Evolutionary conservation across 2,797 vertebrate genomes (phyloP), one percentile per base, ranked within the genome.

Genomic region (Crax fasciolata): DNA sequence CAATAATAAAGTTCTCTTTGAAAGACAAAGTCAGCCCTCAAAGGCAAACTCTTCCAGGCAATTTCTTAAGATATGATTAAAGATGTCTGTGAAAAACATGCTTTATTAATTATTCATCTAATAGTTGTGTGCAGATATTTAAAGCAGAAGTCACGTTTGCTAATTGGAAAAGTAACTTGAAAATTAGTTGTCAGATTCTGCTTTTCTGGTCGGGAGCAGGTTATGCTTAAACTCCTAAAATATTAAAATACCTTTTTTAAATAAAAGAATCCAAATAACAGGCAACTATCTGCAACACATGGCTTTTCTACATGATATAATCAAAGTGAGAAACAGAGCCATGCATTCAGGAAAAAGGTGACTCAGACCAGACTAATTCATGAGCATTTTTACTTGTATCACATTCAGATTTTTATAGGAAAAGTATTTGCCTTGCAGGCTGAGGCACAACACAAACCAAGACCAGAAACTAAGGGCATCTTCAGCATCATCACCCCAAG

Each of bases 71-170:
- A 21, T 72, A 28, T 7, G 20, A 55, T 59, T 79, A 67, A 91
- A 90, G 65, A 30, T 6, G 9, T 51, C 2, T 3, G 75, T 39
- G 19, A 70, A 86, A 71, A 93, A 19, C 51, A 68, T 46, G 44
- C 20, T 87, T 62, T 25, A 52, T 93, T 82, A 80, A 81, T 91
- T 70, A 79, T 91, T 90, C 52, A 86, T 43, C 30, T 76, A 46
- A 44, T 32, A 38, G 27, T 48, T 89, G 48, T 52, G 73, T 35
- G 35, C 35, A 35, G 35, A 35, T 35, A 35, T 35, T 35, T 35
- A 35, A 35, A 35, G 35, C 35, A 35, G 35, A 35, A 35, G 35
- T 35, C 11, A 21, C 8, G 13, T 46, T 83, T 65, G 19, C 38
- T 75, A 72, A 11, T 13, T 58, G 27, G 48, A 91, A 83, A 86